Percentiles rank a stretch among this genome's conserved stretches.
These are phyloP conservation scores for Phyllostomus discolor DNA, from an alignment of 2,113 vertebrate species.

Conservation along the genomic window DNA sequence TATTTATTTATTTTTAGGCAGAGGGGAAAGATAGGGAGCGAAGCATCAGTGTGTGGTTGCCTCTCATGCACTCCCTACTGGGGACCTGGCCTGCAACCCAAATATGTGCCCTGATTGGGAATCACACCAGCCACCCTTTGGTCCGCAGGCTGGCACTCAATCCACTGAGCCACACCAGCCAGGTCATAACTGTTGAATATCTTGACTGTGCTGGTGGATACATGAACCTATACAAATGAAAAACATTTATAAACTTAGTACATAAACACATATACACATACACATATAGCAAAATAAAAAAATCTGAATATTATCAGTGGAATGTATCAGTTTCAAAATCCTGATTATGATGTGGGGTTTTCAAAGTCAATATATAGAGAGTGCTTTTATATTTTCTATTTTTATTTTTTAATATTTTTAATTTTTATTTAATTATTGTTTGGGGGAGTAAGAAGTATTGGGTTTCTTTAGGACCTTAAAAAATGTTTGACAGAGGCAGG, in stretches of 20 bases:
- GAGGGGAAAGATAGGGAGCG: not conserved
- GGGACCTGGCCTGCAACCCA: no score
- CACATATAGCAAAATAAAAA: not conserved
- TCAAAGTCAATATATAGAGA: not conserved
- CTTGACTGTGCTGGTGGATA: not conserved
- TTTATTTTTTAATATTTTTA: not conserved
- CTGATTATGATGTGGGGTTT: not conserved
- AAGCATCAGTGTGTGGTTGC: no score
- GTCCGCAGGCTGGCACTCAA: no score
- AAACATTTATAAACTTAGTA: not conserved
- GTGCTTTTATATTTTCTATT: not conserved
- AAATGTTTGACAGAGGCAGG: not conserved
- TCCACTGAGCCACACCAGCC: no score
- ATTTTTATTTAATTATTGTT: not conserved
- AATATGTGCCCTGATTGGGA: no score
- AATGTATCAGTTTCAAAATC: not conserved
- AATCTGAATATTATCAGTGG: not conserved
- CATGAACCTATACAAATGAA: not conserved
- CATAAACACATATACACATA: not conserved
- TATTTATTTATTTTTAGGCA: no score
- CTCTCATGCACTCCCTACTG: no score
- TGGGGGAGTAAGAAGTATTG: not conserved
- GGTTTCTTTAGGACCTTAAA: not conserved
- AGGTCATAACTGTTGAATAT: not conserved
- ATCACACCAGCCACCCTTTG: no score